Evolutionary conservation across 2,888 invertebrate species (phyloP), one percentile per base, ranked within the genome.

Genomic region (Bimastos eiseni): DNA sequence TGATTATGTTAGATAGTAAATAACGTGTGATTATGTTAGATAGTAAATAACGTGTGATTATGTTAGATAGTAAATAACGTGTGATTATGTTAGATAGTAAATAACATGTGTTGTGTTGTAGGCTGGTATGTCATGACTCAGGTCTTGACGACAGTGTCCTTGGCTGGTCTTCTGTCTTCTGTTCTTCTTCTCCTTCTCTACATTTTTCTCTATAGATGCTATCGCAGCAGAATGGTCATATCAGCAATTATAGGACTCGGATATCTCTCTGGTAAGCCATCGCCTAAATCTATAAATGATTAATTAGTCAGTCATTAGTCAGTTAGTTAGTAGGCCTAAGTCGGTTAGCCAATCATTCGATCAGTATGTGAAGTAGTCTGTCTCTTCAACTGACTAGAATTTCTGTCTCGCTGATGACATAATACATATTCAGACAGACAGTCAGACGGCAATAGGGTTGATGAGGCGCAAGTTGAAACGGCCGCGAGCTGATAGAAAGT

Each of bases 111-210:
- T 83, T 83, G 15, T 41, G 36, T 88, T 49, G 30, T 89, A 91
- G 91, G n/a, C 0, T 91, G 91, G 91, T 91, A 91, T n/a, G 91
- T 91, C 19, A 70, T 89, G 24, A 91, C 88, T 15, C 91, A 91
- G 55, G 91, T 91, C 21, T 55, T 91, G 15, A 34, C 34, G 89
- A 91, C 90, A 24, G 34, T 91, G 70, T 88, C 41, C 33, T 21
- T 91, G 70, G 91, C 90, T 34, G 91, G 90, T 15, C 21, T 91
- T 6, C 38, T 91, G 15, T 37, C 91, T 5, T 89, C 90, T 17
- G 21, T 90, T 24, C 34, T 83, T 0, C n/a, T 91, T 30, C 49
- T 91, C 15, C 37, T 91, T 3, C 36, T 91, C 15, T 91, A 91
- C 89, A 70, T 90, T 24, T 89, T 89, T 33, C 34, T 91, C 36